Base-by-base conservation (phyloP, 2,888 invertebrate genomes). In the Pollenia amentaria region DNA sequence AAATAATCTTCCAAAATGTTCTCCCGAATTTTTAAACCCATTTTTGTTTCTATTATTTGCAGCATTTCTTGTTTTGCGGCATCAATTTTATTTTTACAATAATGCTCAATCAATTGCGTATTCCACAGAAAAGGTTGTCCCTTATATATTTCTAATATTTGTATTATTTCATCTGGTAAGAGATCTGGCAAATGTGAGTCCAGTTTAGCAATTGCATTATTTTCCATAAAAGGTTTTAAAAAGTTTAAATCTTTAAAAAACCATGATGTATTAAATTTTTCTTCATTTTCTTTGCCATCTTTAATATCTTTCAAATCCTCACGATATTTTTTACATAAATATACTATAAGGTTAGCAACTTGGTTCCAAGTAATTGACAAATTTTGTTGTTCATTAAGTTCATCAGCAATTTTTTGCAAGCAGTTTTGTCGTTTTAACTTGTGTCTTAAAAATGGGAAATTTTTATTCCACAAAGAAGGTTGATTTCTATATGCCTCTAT, bases 121-220 rank as follows among this genome's bases (percentile, higher is more conserved):
- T 88, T 82, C 88, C 88, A 88, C 6, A 88, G 72, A 11, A 70
- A 60, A 0, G 81, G 78, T 40, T 51, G 60, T 16, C 51, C 51
- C 42, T 82, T 82, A 51, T 88, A 88, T 44, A 87, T 87, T 40
- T 69, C 75, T 7, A 85, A 73, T 64, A 88, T 75, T 80, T 87
- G 46, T 16, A 65, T 75, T 53, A 87, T 80, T 60, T 88, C 83
- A n/a, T 81, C 57, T 42, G 78, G 78, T 10, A 64, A 64, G 10
- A 86, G 42, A 44, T 79, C 73, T 10, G 78, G 78, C 48, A 83
- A n/a, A 73, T 87, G 79, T 8, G 80, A 77, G 48, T 81, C 84
- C 12, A 87, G 48, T 70, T 87, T 87, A n/a, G 84, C 83, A 44
- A 87, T 81, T 48, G 65, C 73, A 69, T 87, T 87, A 69, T 80